These are phyloP conservation scores for Callyntrura guangdongensis DNA, from an alignment of 2,888 invertebrate genomes.

Conservation along the genomic window DNA sequence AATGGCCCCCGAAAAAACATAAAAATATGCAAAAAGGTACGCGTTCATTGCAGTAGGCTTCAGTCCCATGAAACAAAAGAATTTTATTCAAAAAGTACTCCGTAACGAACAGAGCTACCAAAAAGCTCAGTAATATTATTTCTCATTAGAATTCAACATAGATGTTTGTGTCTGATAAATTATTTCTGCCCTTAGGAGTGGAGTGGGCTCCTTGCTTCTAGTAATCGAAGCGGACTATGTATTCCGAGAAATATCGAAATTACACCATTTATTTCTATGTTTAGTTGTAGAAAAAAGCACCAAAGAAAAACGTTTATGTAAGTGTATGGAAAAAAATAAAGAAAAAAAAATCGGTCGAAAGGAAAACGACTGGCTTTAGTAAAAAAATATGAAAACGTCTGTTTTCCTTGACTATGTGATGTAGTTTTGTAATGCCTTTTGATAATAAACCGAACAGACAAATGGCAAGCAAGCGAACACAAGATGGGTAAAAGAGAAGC, in stretches of 20 bases:
- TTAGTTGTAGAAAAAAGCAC: not conserved
- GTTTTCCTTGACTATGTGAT: no score
- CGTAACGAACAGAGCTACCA: not conserved
- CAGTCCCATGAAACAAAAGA: constrained; percentile 21
- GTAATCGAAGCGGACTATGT: constrained; percentile 52
- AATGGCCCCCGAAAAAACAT: constrained; percentile 10
- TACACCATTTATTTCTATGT: not conserved
- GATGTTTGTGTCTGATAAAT: constrained; percentile 63
- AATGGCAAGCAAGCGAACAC: not conserved
- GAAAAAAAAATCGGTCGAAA: not conserved
- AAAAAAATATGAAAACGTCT: constrained; percentile 38
- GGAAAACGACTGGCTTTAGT: constrained; percentile 31
- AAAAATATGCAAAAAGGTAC: constrained; percentile 39
- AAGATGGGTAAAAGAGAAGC: not conserved
- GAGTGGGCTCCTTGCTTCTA: constrained; percentile 20
- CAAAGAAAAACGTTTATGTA: not conserved
- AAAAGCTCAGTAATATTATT: not conserved
- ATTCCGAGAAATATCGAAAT: not conserved
- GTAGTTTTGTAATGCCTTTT: constrained; percentile 16
- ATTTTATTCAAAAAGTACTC: not conserved
- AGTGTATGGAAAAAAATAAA: not conserved
- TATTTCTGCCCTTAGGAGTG: constrained; percentile 53
- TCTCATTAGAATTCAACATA: constrained; percentile 69
- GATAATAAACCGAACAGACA: constrained; percentile 32
- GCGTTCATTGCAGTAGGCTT: not conserved